These are phyloP conservation scores for Eubucco bourcierii DNA, from an alignment of 2,113 vertebrate species.

Conservation along the genomic window DNA sequence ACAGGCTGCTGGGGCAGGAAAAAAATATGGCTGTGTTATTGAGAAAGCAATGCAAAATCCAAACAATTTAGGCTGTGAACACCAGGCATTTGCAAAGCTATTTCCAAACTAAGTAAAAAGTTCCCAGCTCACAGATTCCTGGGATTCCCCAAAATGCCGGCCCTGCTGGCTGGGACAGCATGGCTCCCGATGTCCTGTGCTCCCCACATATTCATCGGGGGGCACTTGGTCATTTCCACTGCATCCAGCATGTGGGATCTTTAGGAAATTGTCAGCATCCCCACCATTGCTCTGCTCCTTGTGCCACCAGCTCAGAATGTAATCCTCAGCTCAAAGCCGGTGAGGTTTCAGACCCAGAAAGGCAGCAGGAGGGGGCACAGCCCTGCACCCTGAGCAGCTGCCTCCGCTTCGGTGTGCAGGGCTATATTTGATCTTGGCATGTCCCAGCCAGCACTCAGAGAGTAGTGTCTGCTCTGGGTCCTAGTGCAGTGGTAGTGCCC, in stretches of 20 bases:
- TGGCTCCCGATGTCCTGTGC: not conserved
- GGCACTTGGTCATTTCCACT: not conserved
- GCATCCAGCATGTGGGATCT: rapidly evolving
- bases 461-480: not conserved
- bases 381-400: not conserved
- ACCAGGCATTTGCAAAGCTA: slow-evolving; percentile 8
- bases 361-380: not conserved
- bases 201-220: rapidly evolving
- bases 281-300: rapidly evolving
- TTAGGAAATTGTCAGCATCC: rapidly evolving
- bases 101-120: slow-evolving; percentile 43
- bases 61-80: slow-evolving; percentile 6
- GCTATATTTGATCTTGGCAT: slow-evolving; percentile 53
- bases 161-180: rapidly evolving
- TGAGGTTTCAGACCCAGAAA: not conserved
- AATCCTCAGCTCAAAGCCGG: not conserved
- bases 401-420: not conserved
- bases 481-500: not conserved
- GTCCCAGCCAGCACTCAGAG: not conserved
- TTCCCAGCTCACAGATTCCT: not conserved
- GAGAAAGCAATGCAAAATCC: not conserved
- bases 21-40: not conserved
- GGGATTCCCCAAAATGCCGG: not conserved
- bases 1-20: not conserved
- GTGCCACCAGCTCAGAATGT: rapidly evolving